Evolutionary conservation across 1,140 invertebrate species (phyloP).

Genomic region (Drosophila nikananu): DNA sequence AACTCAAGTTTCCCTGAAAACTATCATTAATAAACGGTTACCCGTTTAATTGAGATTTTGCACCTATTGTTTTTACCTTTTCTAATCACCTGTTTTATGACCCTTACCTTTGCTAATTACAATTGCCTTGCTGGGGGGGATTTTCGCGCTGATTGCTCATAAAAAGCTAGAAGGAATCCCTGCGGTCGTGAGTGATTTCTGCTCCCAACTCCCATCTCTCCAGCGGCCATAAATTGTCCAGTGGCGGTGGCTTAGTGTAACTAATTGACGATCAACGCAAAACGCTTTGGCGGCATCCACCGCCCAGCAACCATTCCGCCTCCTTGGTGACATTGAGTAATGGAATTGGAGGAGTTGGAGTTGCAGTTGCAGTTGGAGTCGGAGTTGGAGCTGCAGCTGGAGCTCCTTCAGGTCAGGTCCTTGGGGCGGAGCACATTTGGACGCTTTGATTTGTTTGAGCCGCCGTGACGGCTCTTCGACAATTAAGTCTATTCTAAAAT

Average conservation of each 20-base stretch:
- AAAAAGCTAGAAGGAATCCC: neutral
- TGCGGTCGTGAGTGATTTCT: constrained; percentile 7
- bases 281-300: constrained; percentile 50
- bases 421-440: constrained; percentile 29
- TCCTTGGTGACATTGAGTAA: constrained; percentile 74
- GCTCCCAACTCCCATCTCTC: constrained; percentile 23
- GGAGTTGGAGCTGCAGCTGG: neutral
- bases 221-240: constrained; percentile 38
- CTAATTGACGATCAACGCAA: constrained; percentile 74
- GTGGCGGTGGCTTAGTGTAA: constrained; percentile 53
- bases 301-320: constrained; percentile 26
- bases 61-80: neutral
- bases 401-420: constrained; percentile 19
- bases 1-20: neutral
- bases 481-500: constrained; percentile 54
- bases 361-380: neutral
- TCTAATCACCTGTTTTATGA: constrained; percentile 14
- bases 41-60: constrained; percentile 9
- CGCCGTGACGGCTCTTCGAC: constrained; percentile 71
- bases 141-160: constrained; percentile 10
- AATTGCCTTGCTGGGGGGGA: no score
- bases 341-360: constrained; percentile 32
- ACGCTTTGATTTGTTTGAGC: constrained; percentile 69
- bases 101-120: neutral
- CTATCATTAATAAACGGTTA: neutral